Percentiles rank a stretch among this genome's conserved stretches.
phyloP scores from a whole-genome alignment of 2,797 vertebrate species.

The Pipistrellus pipistrellus region DNA sequence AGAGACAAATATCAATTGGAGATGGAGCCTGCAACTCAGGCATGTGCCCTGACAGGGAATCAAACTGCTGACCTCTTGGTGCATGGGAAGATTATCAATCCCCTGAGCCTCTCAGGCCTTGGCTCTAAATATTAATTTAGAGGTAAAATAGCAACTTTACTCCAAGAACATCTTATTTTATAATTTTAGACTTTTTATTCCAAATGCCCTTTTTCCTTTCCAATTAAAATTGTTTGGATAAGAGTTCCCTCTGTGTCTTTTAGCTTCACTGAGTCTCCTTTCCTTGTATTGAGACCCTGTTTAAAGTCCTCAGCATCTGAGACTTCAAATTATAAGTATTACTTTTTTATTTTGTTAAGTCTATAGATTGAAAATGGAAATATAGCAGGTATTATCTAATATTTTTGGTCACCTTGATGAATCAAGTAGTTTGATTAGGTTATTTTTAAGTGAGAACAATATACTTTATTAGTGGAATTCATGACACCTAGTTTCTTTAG shows the following conservation, averaged over 20 bases:
- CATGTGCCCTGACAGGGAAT: too few relatives aligned
- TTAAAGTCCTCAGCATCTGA: slow-evolving; percentile 29
- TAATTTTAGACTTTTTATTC: slow-evolving; percentile 21
- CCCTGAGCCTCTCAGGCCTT: background rate
- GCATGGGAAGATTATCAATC: too few relatives aligned
- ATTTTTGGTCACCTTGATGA: background rate
- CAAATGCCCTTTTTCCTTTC: background rate
- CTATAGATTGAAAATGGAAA: background rate
- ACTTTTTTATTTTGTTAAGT: background rate
- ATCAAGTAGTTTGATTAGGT: background rate
- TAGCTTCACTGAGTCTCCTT: background rate
- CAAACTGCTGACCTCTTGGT: too few relatives aligned
- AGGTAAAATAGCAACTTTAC: background rate
- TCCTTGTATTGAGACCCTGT: background rate
- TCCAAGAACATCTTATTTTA: slow-evolving; percentile 32
- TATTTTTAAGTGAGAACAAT: slow-evolving; percentile 23
- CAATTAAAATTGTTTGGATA: background rate
- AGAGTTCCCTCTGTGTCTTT: background rate
- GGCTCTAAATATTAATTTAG: background rate
- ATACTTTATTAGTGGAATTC: slow-evolving; percentile 7
- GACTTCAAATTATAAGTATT: slow-evolving; percentile 44
- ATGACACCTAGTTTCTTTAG: background rate
- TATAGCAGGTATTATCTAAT: background rate
- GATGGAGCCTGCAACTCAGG: too few relatives aligned
- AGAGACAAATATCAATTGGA: too few relatives aligned